These are phyloP conservation scores for Tragelaphus buxtoni DNA, from an alignment of 2,113 vertebrate genomes.

Conservation along the genomic window DNA sequence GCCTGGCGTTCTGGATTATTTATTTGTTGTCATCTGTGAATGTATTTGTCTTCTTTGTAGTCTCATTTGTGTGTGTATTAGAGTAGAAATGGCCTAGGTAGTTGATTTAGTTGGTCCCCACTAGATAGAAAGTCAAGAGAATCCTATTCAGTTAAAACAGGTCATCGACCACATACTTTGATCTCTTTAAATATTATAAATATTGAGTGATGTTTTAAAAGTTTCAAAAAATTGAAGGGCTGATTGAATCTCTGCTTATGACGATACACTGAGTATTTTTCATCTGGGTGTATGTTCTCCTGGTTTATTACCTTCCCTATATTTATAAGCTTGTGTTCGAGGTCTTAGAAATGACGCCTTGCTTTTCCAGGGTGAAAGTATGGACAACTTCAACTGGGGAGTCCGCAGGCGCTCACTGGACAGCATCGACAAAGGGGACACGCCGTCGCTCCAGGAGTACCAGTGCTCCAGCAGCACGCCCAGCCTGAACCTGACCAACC, in stretches of 20 bases:
- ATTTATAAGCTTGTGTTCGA: neutral
- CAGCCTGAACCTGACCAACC: slow-evolving; percentile 96
- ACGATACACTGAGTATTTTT: slow-evolving; percentile 32
- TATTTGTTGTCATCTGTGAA: slow-evolving; percentile 75
- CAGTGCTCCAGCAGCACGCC: slow-evolving; percentile 95
- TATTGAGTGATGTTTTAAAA: slow-evolving; percentile 68
- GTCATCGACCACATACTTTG: slow-evolving; percentile 63
- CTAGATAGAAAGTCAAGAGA: slow-evolving; percentile 62
- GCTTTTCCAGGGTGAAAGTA: slow-evolving; percentile 93
- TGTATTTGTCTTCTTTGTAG: slow-evolving; percentile 72
- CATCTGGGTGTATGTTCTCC: slow-evolving; percentile 60
- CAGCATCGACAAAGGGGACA: slow-evolving; percentile 98
- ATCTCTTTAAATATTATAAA: slow-evolving; percentile 57
- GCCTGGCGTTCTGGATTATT: slow-evolving; percentile 81
- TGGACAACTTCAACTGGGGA: slow-evolving; percentile 99
- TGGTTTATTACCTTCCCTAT: neutral
- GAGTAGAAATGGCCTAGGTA: slow-evolving; percentile 60
- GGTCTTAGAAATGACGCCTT: slow-evolving; percentile 24
- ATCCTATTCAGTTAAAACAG: slow-evolving; percentile 31
- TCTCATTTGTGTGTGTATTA: slow-evolving; percentile 67
- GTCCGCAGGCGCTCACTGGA: slow-evolving; percentile 97
- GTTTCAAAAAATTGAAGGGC: slow-evolving; percentile 77
- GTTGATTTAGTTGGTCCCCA: slow-evolving; percentile 57
- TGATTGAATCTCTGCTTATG: slow-evolving; percentile 84
- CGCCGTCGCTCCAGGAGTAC: slow-evolving; percentile 94